phyloP scores from a whole-genome alignment of 2,797 vertebrate species.

The Chelmon rostratus region DNA sequence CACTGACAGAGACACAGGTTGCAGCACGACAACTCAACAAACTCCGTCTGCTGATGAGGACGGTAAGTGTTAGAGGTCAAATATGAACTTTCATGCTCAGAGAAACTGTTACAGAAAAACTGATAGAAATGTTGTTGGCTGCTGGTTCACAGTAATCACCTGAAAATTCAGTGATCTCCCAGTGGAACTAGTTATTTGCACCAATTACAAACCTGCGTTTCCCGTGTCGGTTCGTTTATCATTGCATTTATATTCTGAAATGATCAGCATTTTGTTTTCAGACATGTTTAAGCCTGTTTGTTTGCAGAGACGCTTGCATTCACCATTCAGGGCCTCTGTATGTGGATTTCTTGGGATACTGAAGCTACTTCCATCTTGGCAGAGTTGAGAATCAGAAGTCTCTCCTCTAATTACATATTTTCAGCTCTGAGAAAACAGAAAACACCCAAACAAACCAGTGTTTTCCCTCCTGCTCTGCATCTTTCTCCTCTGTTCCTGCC shows the following conservation, averaged over 20 bases:
- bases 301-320: too few relatives aligned
- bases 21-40: too few relatives aligned
- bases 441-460: background rate
- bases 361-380: background rate
- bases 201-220: background rate
- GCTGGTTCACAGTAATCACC: too few relatives aligned
- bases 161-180: too few relatives aligned
- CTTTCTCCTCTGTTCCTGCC: slow-evolving; percentile 29
- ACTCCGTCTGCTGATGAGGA: too few relatives aligned
- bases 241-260: background rate
- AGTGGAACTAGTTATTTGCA: background rate
- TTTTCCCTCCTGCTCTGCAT: slow-evolving; percentile 22
- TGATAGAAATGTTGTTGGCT: too few relatives aligned
- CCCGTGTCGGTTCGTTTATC: background rate
- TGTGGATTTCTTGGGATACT: background rate
- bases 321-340: background rate
- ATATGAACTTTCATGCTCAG: too few relatives aligned
- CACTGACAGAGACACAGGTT: too few relatives aligned
- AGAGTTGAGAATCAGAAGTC: background rate
- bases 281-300: background rate
- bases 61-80: too few relatives aligned
- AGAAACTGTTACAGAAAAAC: too few relatives aligned
- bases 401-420: background rate
- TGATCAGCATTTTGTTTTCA: background rate
- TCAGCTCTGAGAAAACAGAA: slow-evolving; percentile 7